A percentile compares a stretch with the other conserved stretches of the same genome.
Evolutionary conservation across 2,797 vertebrate species (phyloP).

Genomic region (Prionace glauca): DNA sequence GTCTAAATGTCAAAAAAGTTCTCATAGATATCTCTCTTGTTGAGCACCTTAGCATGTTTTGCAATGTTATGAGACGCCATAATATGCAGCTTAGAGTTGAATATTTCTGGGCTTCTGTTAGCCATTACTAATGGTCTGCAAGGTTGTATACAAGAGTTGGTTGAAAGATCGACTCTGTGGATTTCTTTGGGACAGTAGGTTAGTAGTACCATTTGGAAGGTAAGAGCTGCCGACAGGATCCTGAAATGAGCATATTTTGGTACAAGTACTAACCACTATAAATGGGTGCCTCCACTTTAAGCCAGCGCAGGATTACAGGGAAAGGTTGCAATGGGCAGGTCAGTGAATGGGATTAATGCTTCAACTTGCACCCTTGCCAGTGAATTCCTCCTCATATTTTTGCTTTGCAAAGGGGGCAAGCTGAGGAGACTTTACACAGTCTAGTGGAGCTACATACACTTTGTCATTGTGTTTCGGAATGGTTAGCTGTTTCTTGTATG

Average conservation of each 20-base stretch:
- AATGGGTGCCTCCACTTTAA: not conserved
- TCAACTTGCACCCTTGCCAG: not conserved
- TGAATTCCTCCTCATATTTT: not conserved
- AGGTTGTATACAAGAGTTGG: not conserved
- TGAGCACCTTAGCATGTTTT: too few species aligned
- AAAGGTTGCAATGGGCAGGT: not conserved
- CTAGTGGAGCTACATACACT: not conserved
- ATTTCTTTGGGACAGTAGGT: not conserved
- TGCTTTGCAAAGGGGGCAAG: not conserved
- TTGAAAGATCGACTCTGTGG: not conserved
- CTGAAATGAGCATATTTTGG: not conserved
- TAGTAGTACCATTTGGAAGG: not conserved
- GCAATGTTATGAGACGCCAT: too few species aligned
- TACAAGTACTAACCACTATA: not conserved
- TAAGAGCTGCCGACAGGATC: not conserved
- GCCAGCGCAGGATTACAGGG: not conserved
- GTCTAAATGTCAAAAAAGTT: too few species aligned
- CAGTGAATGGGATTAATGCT: not conserved
- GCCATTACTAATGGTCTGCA: not conserved
- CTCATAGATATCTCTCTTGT: too few species aligned
- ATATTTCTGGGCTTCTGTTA: not conserved
- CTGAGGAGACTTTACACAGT: not conserved
- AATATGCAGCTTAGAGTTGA: too few species aligned
- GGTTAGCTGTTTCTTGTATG: not conserved
- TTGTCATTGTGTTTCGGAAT: not conserved